Percentiles rank a stretch among this genome's conserved stretches.
Conservation (phyloP, 1,140 invertebrate genomes). For the Pseudomyrmex gracilis region DNA sequence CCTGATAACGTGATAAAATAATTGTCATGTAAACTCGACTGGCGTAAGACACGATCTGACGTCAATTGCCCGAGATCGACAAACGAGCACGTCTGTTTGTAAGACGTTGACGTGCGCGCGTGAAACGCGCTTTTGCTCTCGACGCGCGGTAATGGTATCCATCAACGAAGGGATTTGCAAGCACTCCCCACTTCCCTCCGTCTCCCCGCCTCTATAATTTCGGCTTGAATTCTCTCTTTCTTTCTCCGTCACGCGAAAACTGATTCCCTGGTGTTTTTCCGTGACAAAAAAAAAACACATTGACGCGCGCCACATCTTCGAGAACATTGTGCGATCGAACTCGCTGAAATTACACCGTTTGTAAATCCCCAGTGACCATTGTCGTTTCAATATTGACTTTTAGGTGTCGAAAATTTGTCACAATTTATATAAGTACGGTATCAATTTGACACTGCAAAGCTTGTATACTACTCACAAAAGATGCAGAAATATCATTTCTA, state of each 20-base stretch:
- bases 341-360: constrained; percentile 10
- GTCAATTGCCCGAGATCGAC: constrained; percentile 60
- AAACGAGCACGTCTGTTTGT: constrained; percentile 36
- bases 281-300: constrained; percentile 15
- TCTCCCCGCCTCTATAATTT: constrained; percentile 2
- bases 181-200: too few species aligned
- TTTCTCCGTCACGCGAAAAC: constrained; percentile 1
- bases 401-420: background rate
- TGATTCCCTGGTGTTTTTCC: constrained; percentile 8
- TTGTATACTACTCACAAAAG: too few species aligned
- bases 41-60: constrained; percentile 66
- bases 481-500: background rate
- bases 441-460: too few species aligned
- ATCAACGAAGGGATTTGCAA: background rate
- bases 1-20: constrained; percentile 70
- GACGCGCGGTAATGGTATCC: background rate
- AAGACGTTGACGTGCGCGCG: background rate
- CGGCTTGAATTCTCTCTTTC: background rate
- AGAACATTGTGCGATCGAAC: background rate
- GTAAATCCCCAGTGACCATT: background rate
- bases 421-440: background rate
- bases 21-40: constrained; percentile 69
- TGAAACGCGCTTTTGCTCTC: background rate
- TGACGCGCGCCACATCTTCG: background rate
- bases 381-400: background rate